Evolutionary conservation across 2,113 vertebrate species (phyloP).

Genomic region (Saccopteryx bilineata): DNA sequence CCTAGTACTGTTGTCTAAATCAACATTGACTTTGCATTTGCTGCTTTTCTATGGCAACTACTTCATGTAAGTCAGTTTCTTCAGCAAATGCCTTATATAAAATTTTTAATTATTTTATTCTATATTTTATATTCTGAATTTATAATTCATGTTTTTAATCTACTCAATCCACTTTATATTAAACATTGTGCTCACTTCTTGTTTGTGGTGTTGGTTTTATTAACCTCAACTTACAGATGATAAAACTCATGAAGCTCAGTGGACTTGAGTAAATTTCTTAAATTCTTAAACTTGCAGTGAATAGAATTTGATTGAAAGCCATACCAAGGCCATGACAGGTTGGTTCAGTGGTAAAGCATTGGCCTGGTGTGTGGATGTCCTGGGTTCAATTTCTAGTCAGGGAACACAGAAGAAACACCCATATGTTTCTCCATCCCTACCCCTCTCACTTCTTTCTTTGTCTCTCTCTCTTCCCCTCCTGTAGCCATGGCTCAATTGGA

Average conservation of each 20-base stretch:
- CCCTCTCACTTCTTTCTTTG: too few species aligned
- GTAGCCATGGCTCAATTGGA: too few species aligned
- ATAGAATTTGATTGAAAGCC: background rate
- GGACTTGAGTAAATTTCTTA: background rate
- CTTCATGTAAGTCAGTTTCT: background rate
- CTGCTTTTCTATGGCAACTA: background rate
- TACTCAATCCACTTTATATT: background rate
- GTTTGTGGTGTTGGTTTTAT: background rate
- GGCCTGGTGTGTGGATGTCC: too few species aligned
- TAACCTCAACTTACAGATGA: background rate
- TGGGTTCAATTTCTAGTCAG: too few species aligned
- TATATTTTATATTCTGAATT: background rate
- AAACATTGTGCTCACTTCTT: background rate
- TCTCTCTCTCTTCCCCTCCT: too few species aligned
- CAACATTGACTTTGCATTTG: background rate
- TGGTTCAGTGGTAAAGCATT: too few species aligned
- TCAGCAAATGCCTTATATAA: background rate
- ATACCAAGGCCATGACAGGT: background rate
- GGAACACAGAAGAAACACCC: too few species aligned
- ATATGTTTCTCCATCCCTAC: too few species aligned
- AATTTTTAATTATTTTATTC: slow-evolving; percentile 16
- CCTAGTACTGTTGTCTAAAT: background rate
- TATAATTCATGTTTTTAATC: background rate
- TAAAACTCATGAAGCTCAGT: background rate
- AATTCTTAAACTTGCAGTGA: background rate